phyloP scores from a whole-genome alignment of 2,797 vertebrate species.

The Oophaga sylvatica region DNA sequence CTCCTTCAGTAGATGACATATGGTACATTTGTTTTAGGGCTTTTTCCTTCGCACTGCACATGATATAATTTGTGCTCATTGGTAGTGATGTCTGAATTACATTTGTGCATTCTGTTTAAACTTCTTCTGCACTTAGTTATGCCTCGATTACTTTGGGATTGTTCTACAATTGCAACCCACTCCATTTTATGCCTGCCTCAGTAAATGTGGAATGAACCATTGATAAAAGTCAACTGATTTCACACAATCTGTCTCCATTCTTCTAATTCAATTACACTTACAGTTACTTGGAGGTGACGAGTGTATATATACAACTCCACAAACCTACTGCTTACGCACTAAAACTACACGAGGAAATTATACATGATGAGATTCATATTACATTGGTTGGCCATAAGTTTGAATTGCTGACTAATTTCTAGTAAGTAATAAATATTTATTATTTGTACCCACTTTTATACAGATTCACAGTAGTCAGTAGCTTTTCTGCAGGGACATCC shows the following conservation, averaged over 20 bases:
- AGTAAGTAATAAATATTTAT: background rate
- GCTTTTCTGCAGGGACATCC: background rate
- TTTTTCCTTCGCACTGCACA: constrained; percentile 21
- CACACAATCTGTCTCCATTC: constrained; percentile 42
- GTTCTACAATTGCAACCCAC: constrained; percentile 56
- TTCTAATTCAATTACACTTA: constrained; percentile 55
- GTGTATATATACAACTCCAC: background rate
- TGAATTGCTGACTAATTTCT: background rate
- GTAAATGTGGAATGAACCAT: constrained; percentile 57
- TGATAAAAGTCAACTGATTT: constrained; percentile 54
- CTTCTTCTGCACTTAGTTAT: constrained; percentile 52
- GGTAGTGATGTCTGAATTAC: constrained; percentile 45
- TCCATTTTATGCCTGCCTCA: constrained; percentile 52
- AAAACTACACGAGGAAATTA: background rate
- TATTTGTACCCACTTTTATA: background rate
- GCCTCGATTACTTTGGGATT: constrained; percentile 55
- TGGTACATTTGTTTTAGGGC: background rate
- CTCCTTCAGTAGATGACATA: background rate
- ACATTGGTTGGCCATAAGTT: background rate
- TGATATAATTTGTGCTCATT: constrained; percentile 45
- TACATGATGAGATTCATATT: background rate
- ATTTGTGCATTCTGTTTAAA: constrained; percentile 54
- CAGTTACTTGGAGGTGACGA: constrained; percentile 49
- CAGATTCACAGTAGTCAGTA: background rate
- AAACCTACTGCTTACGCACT: background rate